Conservation (phyloP, 1,140 invertebrate species). For the Drosophila novamexicana region DNA sequence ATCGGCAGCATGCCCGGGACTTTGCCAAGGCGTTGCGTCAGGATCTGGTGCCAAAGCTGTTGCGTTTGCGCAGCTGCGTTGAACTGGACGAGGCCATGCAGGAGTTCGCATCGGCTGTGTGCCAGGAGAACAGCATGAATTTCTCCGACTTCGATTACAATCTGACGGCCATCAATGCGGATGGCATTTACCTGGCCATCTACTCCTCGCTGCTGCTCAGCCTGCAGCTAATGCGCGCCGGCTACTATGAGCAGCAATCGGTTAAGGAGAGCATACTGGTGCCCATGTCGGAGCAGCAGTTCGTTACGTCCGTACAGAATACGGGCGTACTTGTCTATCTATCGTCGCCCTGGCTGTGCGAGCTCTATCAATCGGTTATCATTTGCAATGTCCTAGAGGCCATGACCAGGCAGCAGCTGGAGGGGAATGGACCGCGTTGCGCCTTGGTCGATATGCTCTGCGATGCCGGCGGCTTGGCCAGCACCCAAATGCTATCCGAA, state of each 20-base stretch:
- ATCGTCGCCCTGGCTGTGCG: slow-evolving; percentile 95
- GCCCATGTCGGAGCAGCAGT: slow-evolving; percentile 90
- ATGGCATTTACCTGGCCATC: slow-evolving; percentile 96
- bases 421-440: slow-evolving; percentile 64
- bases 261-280: slow-evolving; percentile 85
- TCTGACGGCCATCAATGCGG: slow-evolving; percentile 95
- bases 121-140: slow-evolving; percentile 90
- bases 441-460: slow-evolving; percentile 83
- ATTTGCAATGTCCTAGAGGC: slow-evolving; percentile 89
- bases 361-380: slow-evolving; percentile 94
- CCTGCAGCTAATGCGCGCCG: slow-evolving; percentile 90
- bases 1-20: slow-evolving; percentile 81
- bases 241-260: slow-evolving; percentile 89
- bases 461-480: slow-evolving; percentile 93
- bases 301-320: slow-evolving; percentile 95
- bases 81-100: slow-evolving; percentile 95
- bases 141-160: slow-evolving; percentile 85
- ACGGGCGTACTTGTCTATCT: slow-evolving; percentile 96
- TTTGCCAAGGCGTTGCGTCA: slow-evolving; percentile 84
- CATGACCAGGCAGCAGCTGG: slow-evolving; percentile 66
- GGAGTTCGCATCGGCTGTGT: slow-evolving; percentile 95
- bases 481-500: slow-evolving; percentile 92
- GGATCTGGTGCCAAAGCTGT: slow-evolving; percentile 88
- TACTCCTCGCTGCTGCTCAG: slow-evolving; percentile 93
- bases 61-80: slow-evolving; percentile 85